These are phyloP conservation scores for Novumbra hubbsi DNA, from an alignment of 2,797 vertebrate genomes.

Conservation along the genomic window DNA sequence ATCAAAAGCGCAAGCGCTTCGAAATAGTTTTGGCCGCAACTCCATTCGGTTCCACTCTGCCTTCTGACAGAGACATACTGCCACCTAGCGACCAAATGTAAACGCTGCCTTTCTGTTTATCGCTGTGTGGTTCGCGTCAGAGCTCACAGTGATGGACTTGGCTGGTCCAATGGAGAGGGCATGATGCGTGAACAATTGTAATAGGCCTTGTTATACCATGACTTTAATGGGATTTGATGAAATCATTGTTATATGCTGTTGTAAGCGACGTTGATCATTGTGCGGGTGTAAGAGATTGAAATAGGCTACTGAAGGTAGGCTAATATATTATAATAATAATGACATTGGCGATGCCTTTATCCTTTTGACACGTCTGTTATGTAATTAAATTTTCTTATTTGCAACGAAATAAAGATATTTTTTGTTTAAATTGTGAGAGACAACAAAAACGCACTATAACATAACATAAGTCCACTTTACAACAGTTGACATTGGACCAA, in stretches of 20 bases:
- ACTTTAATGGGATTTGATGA: too few species aligned
- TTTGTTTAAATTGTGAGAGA: too few species aligned
- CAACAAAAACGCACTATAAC: too few species aligned
- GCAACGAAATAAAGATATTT: neutral
- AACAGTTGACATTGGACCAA: neutral
- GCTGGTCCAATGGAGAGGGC: neutral
- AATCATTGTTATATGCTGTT: too few species aligned
- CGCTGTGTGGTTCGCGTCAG: neutral
- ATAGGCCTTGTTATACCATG: too few species aligned
- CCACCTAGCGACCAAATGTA: conserved; percentile 51
- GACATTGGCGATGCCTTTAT: too few species aligned
- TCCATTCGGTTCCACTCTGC: neutral
- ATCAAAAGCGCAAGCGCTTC: neutral
- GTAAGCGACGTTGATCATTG: neutral
- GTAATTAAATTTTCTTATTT: too few species aligned
- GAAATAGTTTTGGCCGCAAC: neutral
- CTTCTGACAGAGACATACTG: conserved; percentile 32
- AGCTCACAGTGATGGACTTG: neutral
- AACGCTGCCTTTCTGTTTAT: neutral
- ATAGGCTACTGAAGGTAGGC: too few species aligned
- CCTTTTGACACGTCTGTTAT: too few species aligned
- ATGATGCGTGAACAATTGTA: too few species aligned
- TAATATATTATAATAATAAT: too few species aligned
- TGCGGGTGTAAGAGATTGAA: neutral
- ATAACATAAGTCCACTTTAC: too few species aligned